These are phyloP conservation scores for Dysdera silvatica DNA, from an alignment of 1,140 invertebrate genomes.

Conservation along the genomic window DNA sequence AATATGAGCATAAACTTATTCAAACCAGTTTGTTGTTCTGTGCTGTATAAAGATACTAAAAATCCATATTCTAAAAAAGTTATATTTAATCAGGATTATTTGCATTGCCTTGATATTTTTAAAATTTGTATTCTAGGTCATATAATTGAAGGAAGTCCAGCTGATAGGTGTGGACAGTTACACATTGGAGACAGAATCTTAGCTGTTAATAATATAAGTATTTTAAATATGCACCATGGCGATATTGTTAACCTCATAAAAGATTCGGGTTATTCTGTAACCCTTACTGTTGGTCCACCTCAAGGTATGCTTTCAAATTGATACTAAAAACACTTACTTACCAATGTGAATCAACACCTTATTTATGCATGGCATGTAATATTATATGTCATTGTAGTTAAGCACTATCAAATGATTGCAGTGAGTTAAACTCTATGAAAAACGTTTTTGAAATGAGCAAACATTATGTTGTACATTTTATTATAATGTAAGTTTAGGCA, in stretches of 20 bases:
- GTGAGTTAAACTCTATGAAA: too few species aligned
- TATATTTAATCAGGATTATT: too few species aligned
- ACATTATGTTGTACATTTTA: too few species aligned
- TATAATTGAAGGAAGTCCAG: constrained; percentile 89
- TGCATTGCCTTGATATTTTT: too few species aligned
- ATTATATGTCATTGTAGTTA: neutral
- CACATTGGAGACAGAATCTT: constrained; percentile 92
- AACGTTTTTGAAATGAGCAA: too few species aligned
- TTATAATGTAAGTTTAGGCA: too few species aligned
- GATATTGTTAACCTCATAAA: constrained; percentile 88
- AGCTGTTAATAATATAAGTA: constrained; percentile 87
- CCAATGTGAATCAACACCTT: neutral
- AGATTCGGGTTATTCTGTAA: constrained; percentile 65
- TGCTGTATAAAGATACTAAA: neutral
- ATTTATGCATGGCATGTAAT: neutral
- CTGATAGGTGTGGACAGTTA: constrained; percentile 77
- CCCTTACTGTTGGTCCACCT: constrained; percentile 5
- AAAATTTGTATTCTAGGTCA: constrained; percentile 49
- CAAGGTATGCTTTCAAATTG: neutral
- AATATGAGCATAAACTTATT: too few species aligned
- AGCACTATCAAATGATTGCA: neutral
- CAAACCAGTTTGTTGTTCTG: neutral
- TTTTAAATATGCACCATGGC: constrained; percentile 84
- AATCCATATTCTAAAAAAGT: neutral
- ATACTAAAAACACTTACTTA: neutral